Evolutionary conservation across 2,113 vertebrate species (phyloP), one percentile per base, ranked within the genome.

Genomic region (Lamprologus callipterus): DNA sequence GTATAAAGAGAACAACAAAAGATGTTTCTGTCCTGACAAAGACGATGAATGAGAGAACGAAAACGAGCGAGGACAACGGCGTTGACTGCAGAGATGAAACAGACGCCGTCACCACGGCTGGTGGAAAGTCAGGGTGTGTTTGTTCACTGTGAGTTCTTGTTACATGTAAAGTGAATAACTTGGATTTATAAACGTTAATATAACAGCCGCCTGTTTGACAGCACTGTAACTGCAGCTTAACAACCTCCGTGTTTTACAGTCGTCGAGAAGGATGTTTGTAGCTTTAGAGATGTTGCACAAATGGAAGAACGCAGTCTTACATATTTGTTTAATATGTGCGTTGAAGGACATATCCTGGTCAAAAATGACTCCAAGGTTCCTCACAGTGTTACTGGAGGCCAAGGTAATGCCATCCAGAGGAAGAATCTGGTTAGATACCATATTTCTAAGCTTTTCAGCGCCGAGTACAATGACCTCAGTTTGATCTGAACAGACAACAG

Each of bases 1-100:
- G 78, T 42, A 84, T 57, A 92, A 83, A 42, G 49, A 58, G n/a
- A 65, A 78, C 57, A 89, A 90, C 86, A 89, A 92, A 88, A 57
- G 80, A 84, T 47, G 70, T 75, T 75, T 75, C 23, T 28, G 68
- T 75, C 40, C 13, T 47, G 31, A 84, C 14, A 83, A 58, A 57
- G 33, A 40, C 35, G 8, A 26, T 17, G 40, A 26, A 26, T 7
- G 8, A 17, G 21, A 63, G 55, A 63, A 31, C n/a, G 8, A 13
- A 45, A 63, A n/a, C 6, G 17, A 47, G 57, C 14, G 23, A 45
- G 55, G 37, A 49, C 73, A 79, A 57, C 31, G 31, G 54, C 63
- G n/a, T 49, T 33, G 53, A 75, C 55, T 16, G 45, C 11, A 35
- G 12, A 45, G 37, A 53, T 47, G 31, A 65, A 57, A 53, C n/a